A percentile compares a stretch with the other conserved stretches of the same genome.
Evolutionary conservation across 2,888 invertebrate genomes (phyloP).

Genomic region (Hartigia nigra): DNA sequence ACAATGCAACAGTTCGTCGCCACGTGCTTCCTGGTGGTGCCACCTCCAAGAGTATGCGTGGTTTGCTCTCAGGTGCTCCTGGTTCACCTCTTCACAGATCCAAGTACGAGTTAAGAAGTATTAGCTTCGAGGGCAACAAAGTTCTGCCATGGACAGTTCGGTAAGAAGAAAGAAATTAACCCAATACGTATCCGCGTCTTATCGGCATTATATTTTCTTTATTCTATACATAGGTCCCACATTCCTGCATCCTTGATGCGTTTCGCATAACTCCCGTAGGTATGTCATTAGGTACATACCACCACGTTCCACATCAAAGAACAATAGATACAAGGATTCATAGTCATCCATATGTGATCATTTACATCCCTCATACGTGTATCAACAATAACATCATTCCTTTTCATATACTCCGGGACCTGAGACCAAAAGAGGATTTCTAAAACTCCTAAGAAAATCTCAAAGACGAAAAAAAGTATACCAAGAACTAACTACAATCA

Average conservation of each 20-base stretch:
- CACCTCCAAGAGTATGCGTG: conserved; percentile 51
- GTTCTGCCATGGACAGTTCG: conserved; percentile 64
- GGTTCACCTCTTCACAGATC: conserved; percentile 57
- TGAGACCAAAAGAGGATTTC: not conserved
- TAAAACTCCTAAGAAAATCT: not conserved
- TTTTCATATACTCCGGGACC: not conserved
- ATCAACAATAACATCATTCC: not conserved
- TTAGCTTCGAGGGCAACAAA: conserved; percentile 65
- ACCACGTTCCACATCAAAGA: not conserved
- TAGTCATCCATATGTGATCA: not conserved
- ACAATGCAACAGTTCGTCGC: conserved; percentile 30
- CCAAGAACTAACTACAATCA: not conserved
- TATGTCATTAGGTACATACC: not conserved
- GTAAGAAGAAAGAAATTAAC: conserved; percentile 37
- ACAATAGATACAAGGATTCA: not conserved
- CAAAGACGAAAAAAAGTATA: not conserved
- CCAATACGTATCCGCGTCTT: not conserved
- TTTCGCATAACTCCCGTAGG: not conserved
- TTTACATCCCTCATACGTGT: not conserved
- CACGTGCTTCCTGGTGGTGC: conserved; percentile 34
- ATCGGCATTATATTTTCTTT: not conserved
- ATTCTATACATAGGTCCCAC: not conserved
- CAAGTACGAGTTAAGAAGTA: conserved; percentile 65
- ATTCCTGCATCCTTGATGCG: not conserved
- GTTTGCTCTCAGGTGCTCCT: conserved; percentile 39